Base-by-base conservation (phyloP, 2,113 vertebrate genomes). In the Mesembrinibis cayennensis region DNA sequence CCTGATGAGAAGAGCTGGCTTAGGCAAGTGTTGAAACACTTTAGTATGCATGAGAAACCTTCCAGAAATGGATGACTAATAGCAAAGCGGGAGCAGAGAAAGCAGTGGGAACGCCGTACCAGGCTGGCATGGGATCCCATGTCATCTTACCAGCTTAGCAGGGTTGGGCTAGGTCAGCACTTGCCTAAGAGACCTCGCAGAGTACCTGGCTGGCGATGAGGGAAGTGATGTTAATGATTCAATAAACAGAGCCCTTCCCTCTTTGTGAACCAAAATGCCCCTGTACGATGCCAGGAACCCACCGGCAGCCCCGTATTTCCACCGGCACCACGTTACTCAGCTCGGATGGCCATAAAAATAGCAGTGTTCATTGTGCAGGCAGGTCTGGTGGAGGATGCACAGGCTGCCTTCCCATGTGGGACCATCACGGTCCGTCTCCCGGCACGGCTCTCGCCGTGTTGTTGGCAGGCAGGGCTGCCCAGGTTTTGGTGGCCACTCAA, bases 41-140 rank as follows among this genome's bases (percentile, higher is more conserved):
- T 95, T 21, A 95, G 96, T 96, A 95, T 94, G 85, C 96, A 92
- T 96, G 97, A 97, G 93, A 96, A 97, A 95, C 91, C 95, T 97
- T 95, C 95, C 96, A 97, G 97, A 97, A 97, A 96, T 1, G 4
- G 77, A 95, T 97, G 97, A 97, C 95, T 95, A 96, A 97, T 94
- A 87, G 90, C 83, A 87, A 87, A 93, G 82, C 15, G 0, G 91
- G 91, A 96, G 77, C 87, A 95, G 92, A 93, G 89, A 92, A 96
- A 95, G 93, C 92, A 93, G 91, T 96, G 96, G 96, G 95, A 96
- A 95, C 18, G 9, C 83, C 7, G 76, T 82, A 66, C 84, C 83
- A 82, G 87, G 90, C 87, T 96, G 96, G 95, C 92, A 94, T 95
- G 87, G 70, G 86, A 96, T 94, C 92, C 89, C 78, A 70, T 91